These are phyloP conservation scores for Aphelocoma coerulescens DNA, from an alignment of 2,113 vertebrate species.

Conservation along the genomic window DNA sequence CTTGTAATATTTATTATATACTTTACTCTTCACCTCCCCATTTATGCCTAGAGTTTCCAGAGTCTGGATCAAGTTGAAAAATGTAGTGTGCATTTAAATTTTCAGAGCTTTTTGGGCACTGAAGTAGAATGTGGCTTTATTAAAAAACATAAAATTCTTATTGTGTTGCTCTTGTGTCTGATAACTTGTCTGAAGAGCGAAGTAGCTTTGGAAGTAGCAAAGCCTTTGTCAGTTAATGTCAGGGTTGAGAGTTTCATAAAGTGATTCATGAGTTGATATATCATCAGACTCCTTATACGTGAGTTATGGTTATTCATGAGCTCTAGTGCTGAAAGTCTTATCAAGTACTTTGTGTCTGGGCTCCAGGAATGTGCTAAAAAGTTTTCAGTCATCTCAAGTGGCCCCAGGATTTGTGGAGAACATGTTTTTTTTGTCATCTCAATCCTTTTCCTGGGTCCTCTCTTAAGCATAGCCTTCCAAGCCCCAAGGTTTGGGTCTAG, in stretches of 20 bases:
- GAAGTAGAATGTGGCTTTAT: neutral
- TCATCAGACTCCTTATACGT: neutral
- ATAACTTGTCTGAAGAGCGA: neutral
- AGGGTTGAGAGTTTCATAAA: neutral
- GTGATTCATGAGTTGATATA: neutral
- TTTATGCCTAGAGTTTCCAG: neutral
- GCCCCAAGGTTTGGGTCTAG: neutral
- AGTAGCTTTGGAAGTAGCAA: neutral
- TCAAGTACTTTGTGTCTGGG: neutral
- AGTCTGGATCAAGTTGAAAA: neutral
- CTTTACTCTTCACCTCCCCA: neutral
- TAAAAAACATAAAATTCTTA: neutral
- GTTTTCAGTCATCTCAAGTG: neutral
- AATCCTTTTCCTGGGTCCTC: neutral
- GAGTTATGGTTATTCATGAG: neutral
- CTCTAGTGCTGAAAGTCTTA: neutral
- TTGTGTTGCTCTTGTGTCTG: neutral
- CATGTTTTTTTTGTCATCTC: neutral
- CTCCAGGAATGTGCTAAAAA: neutral
- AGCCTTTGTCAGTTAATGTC: neutral
- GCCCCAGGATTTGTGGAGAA: neutral
- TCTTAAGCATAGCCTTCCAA: neutral
- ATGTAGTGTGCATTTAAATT: neutral
- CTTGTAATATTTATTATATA: neutral
- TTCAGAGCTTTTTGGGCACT: neutral